Evolutionary conservation across 2,797 vertebrate species (phyloP), one percentile per base, ranked within the genome.

Genomic region (Brotula barbata): DNA sequence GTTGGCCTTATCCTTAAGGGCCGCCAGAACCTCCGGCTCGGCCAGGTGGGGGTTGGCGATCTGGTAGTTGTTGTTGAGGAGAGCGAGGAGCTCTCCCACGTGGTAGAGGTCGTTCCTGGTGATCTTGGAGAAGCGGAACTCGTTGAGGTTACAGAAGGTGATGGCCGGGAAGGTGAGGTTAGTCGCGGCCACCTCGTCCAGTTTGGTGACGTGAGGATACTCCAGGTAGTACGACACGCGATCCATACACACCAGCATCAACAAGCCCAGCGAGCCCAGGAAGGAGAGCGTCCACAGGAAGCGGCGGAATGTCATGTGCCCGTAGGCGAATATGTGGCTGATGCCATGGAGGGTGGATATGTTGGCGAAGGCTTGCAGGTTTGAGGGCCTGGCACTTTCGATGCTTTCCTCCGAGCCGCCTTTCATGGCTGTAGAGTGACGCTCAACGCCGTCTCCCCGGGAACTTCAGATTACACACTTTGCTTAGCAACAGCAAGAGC

Each of bases 71-170:
- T 91, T 91, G 45, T 94, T 92, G 34, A 95, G 92, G 71, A 95
- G 89, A 13, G 93, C 92, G 71, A 95, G 89, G 57, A 95, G 88
- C 78, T 92, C 92, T 14, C 93, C 94, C 8, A 93, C 94, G 7
- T 95, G 94, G 88, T 93, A 95, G 58, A 95, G 91, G 85, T 95
- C 94, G 43, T 95, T 95, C 78, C 83, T 91, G 66, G 93, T 93
- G 85, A 95, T 92, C 84, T 89, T 91, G 67, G 94, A 94, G 90
- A 94, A 94, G 71, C 94, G 93, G 77, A 95, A 94, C 84, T 93
- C 92, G 7, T 95, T 95, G 78, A 95, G 93, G 88, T 95, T 95
- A 81, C 94, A 95, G 86, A 95, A 89, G 70, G 94, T 95, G 67
- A 95, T 77, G 1, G 94, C 88, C 1, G 94, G 94, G 81, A 95